A percentile compares a stretch with the other conserved stretches of the same genome.
phyloP scores from a whole-genome alignment of 2,113 vertebrate species.

The Myiozetetes cayanensis region DNA sequence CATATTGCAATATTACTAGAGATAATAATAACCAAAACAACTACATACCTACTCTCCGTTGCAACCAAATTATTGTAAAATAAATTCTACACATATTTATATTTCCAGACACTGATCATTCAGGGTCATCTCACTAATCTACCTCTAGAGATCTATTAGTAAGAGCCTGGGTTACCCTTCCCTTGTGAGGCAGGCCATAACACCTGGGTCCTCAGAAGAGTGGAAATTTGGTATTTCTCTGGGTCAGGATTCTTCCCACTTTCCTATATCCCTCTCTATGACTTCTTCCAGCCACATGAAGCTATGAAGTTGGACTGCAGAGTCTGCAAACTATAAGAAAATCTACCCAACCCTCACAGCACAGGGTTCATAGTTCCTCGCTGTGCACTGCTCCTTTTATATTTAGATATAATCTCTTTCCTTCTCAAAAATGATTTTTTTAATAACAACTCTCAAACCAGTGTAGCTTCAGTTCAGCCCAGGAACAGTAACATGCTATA shows the following conservation, averaged over 20 bases:
- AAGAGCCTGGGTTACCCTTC: background rate
- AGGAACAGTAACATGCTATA: background rate
- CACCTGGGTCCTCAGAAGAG: background rate
- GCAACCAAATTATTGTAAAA: background rate
- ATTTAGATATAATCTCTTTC: background rate
- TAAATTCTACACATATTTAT: background rate
- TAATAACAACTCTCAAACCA: background rate
- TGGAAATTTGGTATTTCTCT: background rate
- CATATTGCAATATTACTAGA: background rate
- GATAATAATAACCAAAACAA: background rate
- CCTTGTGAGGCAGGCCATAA: background rate
- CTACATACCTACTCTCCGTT: background rate
- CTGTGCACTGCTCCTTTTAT: background rate
- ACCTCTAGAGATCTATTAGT: background rate
- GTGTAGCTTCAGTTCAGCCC: background rate
- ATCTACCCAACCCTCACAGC: background rate
- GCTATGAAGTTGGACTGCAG: background rate
- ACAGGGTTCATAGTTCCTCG: fast-evolving
- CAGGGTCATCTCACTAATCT: background rate
- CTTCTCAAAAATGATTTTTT: background rate
- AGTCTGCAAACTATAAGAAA: background rate
- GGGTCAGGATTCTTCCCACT: background rate
- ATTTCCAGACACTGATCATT: background rate
- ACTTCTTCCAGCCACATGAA: background rate
- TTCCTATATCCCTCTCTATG: background rate